Evolutionary conservation across 2,797 vertebrate genomes (phyloP).

Genomic region (Aplochiton taeniatus): DNA sequence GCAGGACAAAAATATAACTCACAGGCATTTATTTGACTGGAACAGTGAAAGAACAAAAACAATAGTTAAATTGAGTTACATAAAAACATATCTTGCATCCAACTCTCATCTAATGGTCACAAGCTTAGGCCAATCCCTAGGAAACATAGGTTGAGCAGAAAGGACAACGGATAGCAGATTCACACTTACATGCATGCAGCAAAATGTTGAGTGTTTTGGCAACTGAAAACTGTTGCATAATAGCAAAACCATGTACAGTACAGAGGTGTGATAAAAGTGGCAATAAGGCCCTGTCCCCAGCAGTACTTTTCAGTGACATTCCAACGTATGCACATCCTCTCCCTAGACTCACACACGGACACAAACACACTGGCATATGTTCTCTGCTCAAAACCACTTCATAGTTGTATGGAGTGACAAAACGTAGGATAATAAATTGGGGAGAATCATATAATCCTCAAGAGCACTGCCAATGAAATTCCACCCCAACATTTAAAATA

Average conservation of each 20-base stretch:
- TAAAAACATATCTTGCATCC: constrained; percentile 47
- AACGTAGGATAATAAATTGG: constrained; percentile 51
- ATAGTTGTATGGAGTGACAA: constrained; percentile 48
- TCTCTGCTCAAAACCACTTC: constrained; percentile 31
- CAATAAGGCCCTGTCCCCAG: constrained; percentile 41
- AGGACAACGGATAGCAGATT: constrained; percentile 11
- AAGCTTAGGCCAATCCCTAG: constrained; percentile 45
- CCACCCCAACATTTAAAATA: constrained; percentile 58
- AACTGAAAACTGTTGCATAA: constrained; percentile 37
- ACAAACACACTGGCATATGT: constrained; percentile 11
- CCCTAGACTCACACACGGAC: no score
- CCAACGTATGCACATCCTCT: background rate
- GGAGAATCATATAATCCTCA: constrained; percentile 50
- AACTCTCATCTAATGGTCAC: constrained; percentile 41
- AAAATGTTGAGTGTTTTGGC: constrained; percentile 34
- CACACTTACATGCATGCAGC: constrained; percentile 50
- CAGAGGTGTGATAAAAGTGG: constrained; percentile 34
- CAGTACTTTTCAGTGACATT: constrained; percentile 23
- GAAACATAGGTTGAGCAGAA: constrained; percentile 40
- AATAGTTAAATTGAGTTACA: constrained; percentile 18
- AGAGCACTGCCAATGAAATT: constrained; percentile 45
- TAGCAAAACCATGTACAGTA: constrained; percentile 29
- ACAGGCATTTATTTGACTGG: constrained; percentile 1
- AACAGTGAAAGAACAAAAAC: constrained; percentile 31
- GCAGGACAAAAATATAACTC: constrained; percentile 8